Percentiles rank a stretch among this genome's conserved stretches.
phyloP scores from a whole-genome alignment of 2,113 vertebrate genomes.

The Pionites leucogaster region DNA sequence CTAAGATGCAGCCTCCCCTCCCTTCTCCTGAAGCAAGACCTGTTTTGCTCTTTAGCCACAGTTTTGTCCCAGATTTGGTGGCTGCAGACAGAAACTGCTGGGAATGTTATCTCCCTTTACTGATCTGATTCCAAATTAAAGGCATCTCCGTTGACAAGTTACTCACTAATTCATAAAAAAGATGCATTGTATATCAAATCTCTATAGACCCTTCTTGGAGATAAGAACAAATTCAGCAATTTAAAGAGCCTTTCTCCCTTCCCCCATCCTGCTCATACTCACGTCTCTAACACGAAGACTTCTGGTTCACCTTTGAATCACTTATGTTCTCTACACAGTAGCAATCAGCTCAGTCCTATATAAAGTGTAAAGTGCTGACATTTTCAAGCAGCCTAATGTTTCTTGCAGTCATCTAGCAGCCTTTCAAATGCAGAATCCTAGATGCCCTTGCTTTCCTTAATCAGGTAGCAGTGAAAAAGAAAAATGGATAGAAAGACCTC shows the following conservation, averaged over 20 bases:
- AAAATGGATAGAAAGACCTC: constrained; percentile 2
- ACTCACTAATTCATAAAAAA: background rate
- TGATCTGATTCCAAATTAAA: background rate
- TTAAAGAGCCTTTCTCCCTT: background rate
- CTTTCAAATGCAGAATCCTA: constrained; percentile 65
- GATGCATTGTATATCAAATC: background rate
- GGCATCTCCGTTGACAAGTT: background rate
- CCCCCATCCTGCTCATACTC: constrained; percentile 14
- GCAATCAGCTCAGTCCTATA: constrained; percentile 67
- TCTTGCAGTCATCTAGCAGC: constrained; percentile 62
- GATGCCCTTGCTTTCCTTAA: constrained; percentile 62
- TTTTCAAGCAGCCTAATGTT: constrained; percentile 66
- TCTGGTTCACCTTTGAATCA: constrained; percentile 68
- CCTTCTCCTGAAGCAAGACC: background rate
- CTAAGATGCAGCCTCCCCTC: background rate
- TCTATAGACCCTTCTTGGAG: background rate
- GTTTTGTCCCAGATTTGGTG: background rate
- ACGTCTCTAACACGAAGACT: constrained; percentile 21
- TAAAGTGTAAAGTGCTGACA: constrained; percentile 67
- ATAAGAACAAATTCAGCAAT: background rate
- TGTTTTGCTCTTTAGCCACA: background rate
- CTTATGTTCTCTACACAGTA: constrained; percentile 58
- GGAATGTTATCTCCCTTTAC: background rate
- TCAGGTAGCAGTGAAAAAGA: constrained; percentile 14
- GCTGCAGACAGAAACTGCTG: background rate